Base-by-base conservation (phyloP, 2,888 invertebrate species). In the Drosophila paramelanica region DNA sequence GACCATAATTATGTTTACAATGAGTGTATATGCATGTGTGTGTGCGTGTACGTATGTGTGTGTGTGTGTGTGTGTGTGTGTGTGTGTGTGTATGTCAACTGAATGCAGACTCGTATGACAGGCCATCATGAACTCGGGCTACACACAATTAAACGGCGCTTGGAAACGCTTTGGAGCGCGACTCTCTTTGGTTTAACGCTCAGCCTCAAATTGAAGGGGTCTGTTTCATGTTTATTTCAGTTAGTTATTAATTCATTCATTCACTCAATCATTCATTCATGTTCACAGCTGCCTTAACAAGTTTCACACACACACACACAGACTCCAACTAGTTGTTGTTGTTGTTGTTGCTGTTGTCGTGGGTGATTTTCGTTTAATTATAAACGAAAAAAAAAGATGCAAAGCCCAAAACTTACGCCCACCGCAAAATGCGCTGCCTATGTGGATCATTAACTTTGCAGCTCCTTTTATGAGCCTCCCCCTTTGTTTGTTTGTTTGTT, bases 1-100 rank as follows among this genome's bases (percentile, higher is more conserved):
- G 67, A 55, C 56, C 60, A 83, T 77, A 83, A 83, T 81, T 73
- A 78, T 64, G 61, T 53, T 31, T 45, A 66, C 59, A 62, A 60
- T 60, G 58, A 53, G 38, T 43, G 14, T 7, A 1, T 46, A 6
- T 47, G 47, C 2, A 8, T 51, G 4, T 39, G n/a, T 67, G 39
- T 46, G 38, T 17, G 31, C 45, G 33, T 55, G 14, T 47, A 17
- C 50, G 39, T 68, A 17, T 23, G 23, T 38, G 36, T 57, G 14
- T 23, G 25, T 27, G 33, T 42, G 20, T 13, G 13, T 70, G 31
- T 2, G 8, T 31, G 1, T 31, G 31, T 31, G 31, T 31, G 1
- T 25, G 5, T 31, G 31, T 31, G 8, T 31, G 45, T 53, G 46
- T 27, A 51, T 64, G 62, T 38, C 58, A 50, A 60, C 36, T 65